phyloP scores from a whole-genome alignment of 2,888 invertebrate genomes.

The Zygogramma bicolorata region DNA sequence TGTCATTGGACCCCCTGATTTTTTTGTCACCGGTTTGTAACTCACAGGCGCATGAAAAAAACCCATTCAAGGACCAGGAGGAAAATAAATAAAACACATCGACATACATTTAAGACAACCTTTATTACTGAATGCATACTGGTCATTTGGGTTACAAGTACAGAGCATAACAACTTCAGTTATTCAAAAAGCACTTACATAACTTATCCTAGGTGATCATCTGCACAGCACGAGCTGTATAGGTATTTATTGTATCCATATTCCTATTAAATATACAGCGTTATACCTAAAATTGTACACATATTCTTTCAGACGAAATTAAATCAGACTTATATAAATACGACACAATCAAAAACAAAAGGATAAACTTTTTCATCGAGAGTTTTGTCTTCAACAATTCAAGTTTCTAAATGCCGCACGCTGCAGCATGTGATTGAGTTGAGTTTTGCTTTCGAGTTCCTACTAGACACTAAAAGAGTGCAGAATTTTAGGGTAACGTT shows the following conservation, averaged over 20 bases:
- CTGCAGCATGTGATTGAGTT: not conserved
- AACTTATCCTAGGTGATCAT: constrained; percentile 62
- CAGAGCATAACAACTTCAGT: constrained; percentile 68
- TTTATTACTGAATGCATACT: constrained; percentile 72
- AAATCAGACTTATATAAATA: constrained; percentile 6
- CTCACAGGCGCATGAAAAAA: too few relatives aligned
- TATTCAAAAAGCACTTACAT: constrained; percentile 68
- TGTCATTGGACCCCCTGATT: too few relatives aligned
- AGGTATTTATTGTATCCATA: constrained; percentile 45
- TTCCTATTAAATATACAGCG: constrained; percentile 2
- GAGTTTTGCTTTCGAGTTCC: not conserved
- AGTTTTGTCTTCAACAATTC: not conserved
- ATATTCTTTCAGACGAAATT: not conserved
- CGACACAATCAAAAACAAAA: constrained; percentile 1
- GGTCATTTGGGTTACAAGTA: constrained; percentile 70
- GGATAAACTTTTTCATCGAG: not conserved
- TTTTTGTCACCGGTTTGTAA: too few relatives aligned
- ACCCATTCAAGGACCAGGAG: too few relatives aligned
- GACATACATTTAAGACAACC: constrained; percentile 70
- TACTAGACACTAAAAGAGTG: not conserved
- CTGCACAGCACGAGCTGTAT: constrained; percentile 61
- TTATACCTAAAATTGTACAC: constrained; percentile 9
- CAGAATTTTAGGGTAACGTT: not conserved
- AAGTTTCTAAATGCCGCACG: not conserved
- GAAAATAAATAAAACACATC: too few relatives aligned